phyloP scores from a whole-genome alignment of 2,113 vertebrate genomes.

The Danionella cerebrum region DNA sequence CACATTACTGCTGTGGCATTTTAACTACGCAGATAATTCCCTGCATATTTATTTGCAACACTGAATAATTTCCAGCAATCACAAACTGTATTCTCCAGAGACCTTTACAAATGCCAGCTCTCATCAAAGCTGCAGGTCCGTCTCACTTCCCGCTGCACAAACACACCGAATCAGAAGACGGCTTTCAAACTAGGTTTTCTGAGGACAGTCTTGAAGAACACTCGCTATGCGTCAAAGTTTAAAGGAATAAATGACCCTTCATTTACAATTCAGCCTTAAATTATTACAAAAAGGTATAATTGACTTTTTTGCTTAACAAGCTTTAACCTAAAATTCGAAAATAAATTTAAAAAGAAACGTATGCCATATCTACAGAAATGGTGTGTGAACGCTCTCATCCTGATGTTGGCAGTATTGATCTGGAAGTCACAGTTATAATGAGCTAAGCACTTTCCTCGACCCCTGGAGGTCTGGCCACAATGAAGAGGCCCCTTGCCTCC shows the following conservation, averaged over 20 bases:
- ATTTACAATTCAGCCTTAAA: too few species aligned
- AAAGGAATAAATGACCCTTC: too few species aligned
- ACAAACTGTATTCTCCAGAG: not conserved
- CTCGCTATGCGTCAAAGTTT: not conserved
- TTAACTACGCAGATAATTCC: conserved; percentile 18
- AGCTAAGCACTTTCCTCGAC: not conserved
- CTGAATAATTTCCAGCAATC: conserved; percentile 14
- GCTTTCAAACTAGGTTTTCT: not conserved
- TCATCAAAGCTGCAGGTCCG: not conserved
- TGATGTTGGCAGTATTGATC: conserved; percentile 10
- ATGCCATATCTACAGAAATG: not conserved
- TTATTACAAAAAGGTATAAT: too few species aligned
- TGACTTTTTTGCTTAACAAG: too few species aligned
- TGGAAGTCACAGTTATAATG: not conserved
- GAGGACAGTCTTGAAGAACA: conserved; percentile 52
- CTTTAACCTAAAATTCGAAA: too few species aligned
- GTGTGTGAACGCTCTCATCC: not conserved
- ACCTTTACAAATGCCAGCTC: conserved; percentile 18
- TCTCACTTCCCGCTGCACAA: not conserved
- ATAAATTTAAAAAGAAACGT: not conserved
- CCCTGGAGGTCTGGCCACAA: not conserved
- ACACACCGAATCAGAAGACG: not conserved
- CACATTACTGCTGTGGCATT: conserved; percentile 3
- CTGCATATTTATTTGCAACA: not conserved
- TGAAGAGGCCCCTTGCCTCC: not conserved